Evolutionary conservation across 2,797 vertebrate species (phyloP), one percentile per base, ranked within the genome.

Genomic region (Poecilia wingei): DNA sequence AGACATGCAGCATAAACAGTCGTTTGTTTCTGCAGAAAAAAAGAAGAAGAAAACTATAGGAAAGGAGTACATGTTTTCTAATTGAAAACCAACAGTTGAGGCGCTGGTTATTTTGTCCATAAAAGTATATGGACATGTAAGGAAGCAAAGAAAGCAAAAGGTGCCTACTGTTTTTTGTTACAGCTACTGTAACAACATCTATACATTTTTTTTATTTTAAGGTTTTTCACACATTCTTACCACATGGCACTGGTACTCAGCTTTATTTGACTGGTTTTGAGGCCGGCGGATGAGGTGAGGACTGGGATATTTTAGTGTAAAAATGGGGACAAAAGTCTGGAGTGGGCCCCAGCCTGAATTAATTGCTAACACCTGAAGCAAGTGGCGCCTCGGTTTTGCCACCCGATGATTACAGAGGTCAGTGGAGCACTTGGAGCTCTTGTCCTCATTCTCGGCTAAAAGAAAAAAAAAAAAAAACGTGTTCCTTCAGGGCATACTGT

Each of bases 301-400:
- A 74, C 66, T 36, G 55, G 2, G 64, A 79, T 78, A 80, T 83
- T 85, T 39, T 49, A 20, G 20, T 70, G 28, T 0, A 36, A 81
- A 93, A 92, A 88, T 74, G 78, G 84, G 88, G 77, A 83, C 85
- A 89, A 79, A 83, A 82, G 82, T 84, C 84, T 76, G 82, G 41
- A 85, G 80, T 82, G 79, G 73, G 81, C 75, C 78, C 55, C 79
- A 75, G 84, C 81, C 73, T 78, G 86, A 93, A 92, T 90, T 92
- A 93, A 93, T 92, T 90, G 91, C 90, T 61, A 87, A 82, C 90
- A 93, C 86, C 90, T 76, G 84, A 92, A 94, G 94, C 92, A 89
- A 90, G 91, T 84, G 76, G 88, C 81, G 84, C 90, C 88, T 93
- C 75, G 71, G 87, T 94, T 90, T 90, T 66, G 77, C 83, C 89